Conservation (phyloP, 2,888 invertebrate species). For the Patella depressa region DNA sequence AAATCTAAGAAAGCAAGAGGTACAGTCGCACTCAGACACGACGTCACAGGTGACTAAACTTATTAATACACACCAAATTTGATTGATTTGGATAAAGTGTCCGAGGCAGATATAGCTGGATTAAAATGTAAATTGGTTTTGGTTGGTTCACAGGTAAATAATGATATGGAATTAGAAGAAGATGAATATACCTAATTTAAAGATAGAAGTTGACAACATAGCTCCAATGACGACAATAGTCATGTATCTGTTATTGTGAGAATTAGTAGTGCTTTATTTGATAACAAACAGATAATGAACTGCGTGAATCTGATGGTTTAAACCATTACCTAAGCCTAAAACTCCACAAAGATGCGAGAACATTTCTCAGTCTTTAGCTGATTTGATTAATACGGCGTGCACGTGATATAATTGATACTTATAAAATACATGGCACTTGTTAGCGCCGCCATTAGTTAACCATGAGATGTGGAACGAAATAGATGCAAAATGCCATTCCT, state of each 20-base stretch:
- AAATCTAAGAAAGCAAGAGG: no score
- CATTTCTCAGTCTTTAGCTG: background rate
- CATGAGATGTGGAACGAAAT: background rate
- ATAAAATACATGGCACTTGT: background rate
- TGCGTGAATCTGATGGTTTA: background rate
- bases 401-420: background rate
- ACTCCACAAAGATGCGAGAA: background rate
- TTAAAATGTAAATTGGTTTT: background rate
- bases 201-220: background rate
- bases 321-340: background rate
- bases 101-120: background rate
- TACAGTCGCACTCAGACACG: no score
- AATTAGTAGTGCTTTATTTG: background rate
- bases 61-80: background rate
- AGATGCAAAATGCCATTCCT: background rate
- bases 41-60: no score
- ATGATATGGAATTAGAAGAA: background rate
- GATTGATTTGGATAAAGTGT: background rate
- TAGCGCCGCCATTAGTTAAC: background rate
- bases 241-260: background rate
- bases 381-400: background rate
- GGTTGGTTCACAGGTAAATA: background rate
- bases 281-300: background rate
- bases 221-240: background rate
- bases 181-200: background rate